Base-by-base conservation (phyloP, 2,113 vertebrate genomes). In the Psilopogon haemacephalus region DNA sequence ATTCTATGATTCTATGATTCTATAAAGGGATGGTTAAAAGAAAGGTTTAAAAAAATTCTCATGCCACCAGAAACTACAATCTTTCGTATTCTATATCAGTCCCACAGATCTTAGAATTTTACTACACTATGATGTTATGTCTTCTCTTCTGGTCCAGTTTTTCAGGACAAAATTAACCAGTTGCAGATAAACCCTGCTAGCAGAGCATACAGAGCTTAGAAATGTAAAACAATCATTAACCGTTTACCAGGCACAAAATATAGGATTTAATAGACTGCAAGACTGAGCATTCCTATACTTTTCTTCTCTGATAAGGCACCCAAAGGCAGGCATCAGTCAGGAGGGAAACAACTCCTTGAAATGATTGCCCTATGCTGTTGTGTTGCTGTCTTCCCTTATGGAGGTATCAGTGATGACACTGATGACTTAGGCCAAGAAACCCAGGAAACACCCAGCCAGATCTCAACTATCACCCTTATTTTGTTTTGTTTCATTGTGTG, bases 111-210 rank as follows among this genome's bases (percentile, higher is more conserved):
- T 75, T 78, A 48, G 23, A 80, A 62, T 83, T 88, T 62, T 70
- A 6, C 59, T 83, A n/a, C 20, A n/a, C 2, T 48, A 18, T 90
- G 80, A 70, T 37, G 6, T 63, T 90, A 63, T 40, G 17, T 72
- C 9, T 27, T 4, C 4, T 75, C 50, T 86, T 76, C 64, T 88
- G 9, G 4, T 80, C 89, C 63, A 59, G 35, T 86, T 83, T 93
- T 40, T 84, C 46, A 86, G 60, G 40, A 26, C 33, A 40, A 90
- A 88, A 86, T 83, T 88, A 93, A 11, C 50, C 75, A 90, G n/a
- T 32, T 70, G 24, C 59, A 87, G 82, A 89, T 27, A 76, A 40
- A 82, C 19, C 5, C 28, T 87, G 17, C 40, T 67, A 76, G 37
- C 8, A 84, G 42, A 84, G 64, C 4, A 26, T 30, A 58, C 1